Conservation (phyloP, 2,888 invertebrate genomes). For the Vesta saturnalis region DNA sequence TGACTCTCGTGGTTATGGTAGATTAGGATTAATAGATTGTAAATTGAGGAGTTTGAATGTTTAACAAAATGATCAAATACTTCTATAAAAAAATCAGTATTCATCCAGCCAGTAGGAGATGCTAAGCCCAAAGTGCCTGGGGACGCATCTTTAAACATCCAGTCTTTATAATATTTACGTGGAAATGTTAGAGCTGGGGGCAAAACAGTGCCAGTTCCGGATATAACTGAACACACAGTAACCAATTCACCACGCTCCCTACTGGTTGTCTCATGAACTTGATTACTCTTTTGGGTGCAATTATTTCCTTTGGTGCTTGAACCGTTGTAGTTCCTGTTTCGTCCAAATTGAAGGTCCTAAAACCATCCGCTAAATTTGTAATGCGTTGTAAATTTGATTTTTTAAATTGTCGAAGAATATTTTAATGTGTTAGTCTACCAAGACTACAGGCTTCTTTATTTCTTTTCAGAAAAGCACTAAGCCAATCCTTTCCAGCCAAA, state of each 20-base stretch:
- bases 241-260: slow-evolving; percentile 1
- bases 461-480: slow-evolving; percentile 2
- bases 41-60: background rate
- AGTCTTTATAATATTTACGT: slow-evolving; percentile 2
- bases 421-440: slow-evolving; percentile 8
- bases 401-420: slow-evolving; percentile 48
- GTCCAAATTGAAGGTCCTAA: slow-evolving; percentile 30
- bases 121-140: slow-evolving; percentile 14
- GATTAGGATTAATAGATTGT: background rate
- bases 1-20: background rate
- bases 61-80: background rate
- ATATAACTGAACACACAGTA: background rate
- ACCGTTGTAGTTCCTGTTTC: background rate
- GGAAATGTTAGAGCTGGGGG: background rate
- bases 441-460: slow-evolving; percentile 30
- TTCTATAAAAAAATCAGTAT: background rate
- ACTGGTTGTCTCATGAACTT: background rate
- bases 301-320: background rate
- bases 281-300: background rate
- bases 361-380: slow-evolving; percentile 45
- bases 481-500: slow-evolving; percentile 2
- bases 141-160: slow-evolving; percentile 3
- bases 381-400: slow-evolving; percentile 42
- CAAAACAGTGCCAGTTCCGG: background rate
- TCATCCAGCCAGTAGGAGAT: slow-evolving; percentile 3